Base-by-base conservation (phyloP, 2,113 vertebrate species). In the Cervus canadensis region DNA sequence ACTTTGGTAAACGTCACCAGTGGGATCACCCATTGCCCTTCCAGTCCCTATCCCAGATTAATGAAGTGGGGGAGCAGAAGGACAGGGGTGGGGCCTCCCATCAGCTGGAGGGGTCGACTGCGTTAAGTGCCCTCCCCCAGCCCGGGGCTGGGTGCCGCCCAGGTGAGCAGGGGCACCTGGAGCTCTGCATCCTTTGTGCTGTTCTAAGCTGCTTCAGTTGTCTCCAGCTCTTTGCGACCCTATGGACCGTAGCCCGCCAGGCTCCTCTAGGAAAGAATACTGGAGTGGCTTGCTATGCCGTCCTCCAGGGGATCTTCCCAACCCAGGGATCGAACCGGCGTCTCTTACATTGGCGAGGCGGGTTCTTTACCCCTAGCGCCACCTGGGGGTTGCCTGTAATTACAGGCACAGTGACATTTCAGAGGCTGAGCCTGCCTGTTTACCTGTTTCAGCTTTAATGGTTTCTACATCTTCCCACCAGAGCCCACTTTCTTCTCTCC, bases 1-100 rank as follows among this genome's bases (percentile, higher is more conserved):
- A 97, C 96, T 95, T 97, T 83, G 94, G 95, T 94, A 97, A 98
- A 97, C 97, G 91, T 98, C 91, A 93, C 50, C 62, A 40, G 28
- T 56, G 92, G 60, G 90, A 52, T 89, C 85, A 56, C 28, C 26
- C 59, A 50, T 62, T 2, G 5, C 62, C 48, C 6, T 40, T 92
- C 40, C 19, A 25, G 64, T 40, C 23, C 33, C 89, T 81, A 19
- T 45, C 50, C 71, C 36, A 33, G 83, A 54, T 84, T 76, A 91
- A 56, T 85, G 56, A 92, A 91, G 82, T 10, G 15, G 3, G 56
- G 48, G 7, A 40, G 8, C 50, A 78, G 62, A 64, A 17, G 23
- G 86, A 28, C 50, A 12, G 10, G 23, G 5, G 8, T 30, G 40
- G 36, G 62, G 78, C 64, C 62, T 50, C 74, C 60, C n/a, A 5